A percentile compares a stretch with the other conserved stretches of the same genome.
phyloP scores from a whole-genome alignment of 2,888 invertebrate species.

The Cryptosula pallasiana region DNA sequence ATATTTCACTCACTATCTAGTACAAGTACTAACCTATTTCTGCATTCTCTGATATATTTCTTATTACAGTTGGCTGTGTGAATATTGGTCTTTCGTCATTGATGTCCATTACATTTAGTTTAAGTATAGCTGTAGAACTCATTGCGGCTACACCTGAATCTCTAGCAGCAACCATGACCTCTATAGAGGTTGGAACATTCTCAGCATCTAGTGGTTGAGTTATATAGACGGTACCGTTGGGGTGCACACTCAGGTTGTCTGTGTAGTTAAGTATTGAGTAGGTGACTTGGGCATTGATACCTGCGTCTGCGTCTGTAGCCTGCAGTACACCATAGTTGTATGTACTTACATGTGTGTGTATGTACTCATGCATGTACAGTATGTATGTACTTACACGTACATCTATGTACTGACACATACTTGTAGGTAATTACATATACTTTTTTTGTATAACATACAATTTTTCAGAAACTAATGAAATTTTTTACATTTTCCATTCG shows the following conservation, averaged over 20 bases:
- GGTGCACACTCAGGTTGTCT: not conserved
- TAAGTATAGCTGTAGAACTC: constrained; percentile 7
- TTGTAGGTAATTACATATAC: too few relatives aligned
- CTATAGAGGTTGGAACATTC: not conserved
- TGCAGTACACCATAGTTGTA: too few relatives aligned
- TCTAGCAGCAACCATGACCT: not conserved
- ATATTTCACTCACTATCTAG: too few relatives aligned
- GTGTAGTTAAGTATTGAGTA: constrained; percentile 7
- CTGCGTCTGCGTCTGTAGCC: constrained; percentile 14
- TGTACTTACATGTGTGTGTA: too few relatives aligned
- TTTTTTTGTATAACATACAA: too few relatives aligned
- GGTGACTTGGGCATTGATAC: not conserved
- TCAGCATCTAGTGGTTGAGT: constrained; percentile 5
- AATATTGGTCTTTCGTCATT: constrained; percentile 3
- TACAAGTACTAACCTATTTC: constrained; percentile 8
- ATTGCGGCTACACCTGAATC: not conserved
- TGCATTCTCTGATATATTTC: not conserved
- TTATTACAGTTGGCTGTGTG: not conserved
- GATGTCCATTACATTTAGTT: not conserved
- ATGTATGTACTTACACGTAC: too few relatives aligned
- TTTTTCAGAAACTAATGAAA: too few relatives aligned
- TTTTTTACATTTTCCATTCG: too few relatives aligned
- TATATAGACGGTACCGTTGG: constrained; percentile 3
- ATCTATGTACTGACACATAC: too few relatives aligned
- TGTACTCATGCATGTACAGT: too few relatives aligned